Percentiles rank a stretch among this genome's conserved stretches.
These are phyloP conservation scores for Polia nebulosa DNA, from an alignment of 2,888 invertebrate genomes.

Conservation along the genomic window DNA sequence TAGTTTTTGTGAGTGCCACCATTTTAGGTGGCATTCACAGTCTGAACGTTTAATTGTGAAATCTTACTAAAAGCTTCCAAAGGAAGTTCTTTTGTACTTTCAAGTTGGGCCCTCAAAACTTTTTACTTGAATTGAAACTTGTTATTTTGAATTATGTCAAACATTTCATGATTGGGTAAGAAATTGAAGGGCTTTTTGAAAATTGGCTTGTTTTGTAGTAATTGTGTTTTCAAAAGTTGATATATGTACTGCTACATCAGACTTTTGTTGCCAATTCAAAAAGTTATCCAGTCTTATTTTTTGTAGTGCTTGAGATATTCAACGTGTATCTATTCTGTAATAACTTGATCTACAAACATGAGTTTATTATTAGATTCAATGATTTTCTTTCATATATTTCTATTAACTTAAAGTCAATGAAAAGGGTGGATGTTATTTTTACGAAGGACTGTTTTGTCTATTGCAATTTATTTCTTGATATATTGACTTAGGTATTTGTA, in stretches of 20 bases:
- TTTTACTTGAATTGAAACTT: conserved; percentile 37
- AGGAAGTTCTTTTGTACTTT: conserved; percentile 24
- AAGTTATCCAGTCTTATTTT: conserved; percentile 10
- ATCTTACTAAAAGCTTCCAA: conserved; percentile 51
- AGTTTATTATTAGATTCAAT: conserved; percentile 23
- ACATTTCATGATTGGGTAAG: conserved; percentile 40
- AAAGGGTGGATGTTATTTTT: background rate
- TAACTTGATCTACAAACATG: conserved; percentile 17
- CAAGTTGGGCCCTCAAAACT: conserved; percentile 23
- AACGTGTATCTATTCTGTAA: conserved; percentile 13
- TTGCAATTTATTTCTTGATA: background rate
- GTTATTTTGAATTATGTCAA: conserved; percentile 33
- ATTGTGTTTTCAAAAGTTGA: conserved; percentile 27
- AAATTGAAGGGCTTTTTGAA: conserved; percentile 28
- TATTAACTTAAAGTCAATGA: background rate
- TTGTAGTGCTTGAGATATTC: background rate
- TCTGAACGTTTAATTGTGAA: conserved; percentile 49
- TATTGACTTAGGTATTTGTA: too few species aligned
- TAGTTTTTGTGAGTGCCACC: conserved; percentile 51
- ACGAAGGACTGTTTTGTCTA: background rate
- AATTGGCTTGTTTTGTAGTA: conserved; percentile 32
- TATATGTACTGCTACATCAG: background rate
- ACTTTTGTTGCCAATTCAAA: conserved; percentile 15
- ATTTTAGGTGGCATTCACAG: conserved; percentile 32
- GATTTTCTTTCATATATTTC: background rate